phyloP scores from a whole-genome alignment of 2,113 vertebrate genomes.

The Elephantulus edwardii region DNA sequence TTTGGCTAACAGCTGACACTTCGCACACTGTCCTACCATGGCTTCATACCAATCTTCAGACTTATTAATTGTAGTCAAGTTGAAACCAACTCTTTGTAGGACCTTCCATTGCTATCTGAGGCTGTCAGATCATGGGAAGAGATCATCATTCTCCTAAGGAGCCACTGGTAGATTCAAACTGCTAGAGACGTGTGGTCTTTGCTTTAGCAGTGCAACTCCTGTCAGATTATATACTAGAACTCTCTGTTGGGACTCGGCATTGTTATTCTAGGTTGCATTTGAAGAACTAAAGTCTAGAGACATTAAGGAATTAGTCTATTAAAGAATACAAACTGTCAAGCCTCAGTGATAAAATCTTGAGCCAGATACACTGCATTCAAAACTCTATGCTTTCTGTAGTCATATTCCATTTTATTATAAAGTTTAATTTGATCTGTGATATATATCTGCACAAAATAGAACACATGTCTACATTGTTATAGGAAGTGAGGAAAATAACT shows the following conservation, averaged over 20 bases:
- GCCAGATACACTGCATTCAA: background rate
- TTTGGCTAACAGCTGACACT: too few species aligned
- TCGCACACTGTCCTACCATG: too few species aligned
- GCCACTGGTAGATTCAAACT: too few species aligned
- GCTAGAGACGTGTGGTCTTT: too few species aligned
- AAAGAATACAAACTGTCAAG: background rate
- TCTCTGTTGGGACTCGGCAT: background rate
- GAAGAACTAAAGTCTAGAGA: background rate
- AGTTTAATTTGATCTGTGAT: conserved; percentile 21
- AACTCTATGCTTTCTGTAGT: background rate
- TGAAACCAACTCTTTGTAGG: too few species aligned
- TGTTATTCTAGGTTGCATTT: background rate
- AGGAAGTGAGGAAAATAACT: conserved; percentile 62
- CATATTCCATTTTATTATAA: background rate
- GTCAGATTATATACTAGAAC: too few species aligned
- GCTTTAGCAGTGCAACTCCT: too few species aligned
- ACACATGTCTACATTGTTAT: conserved; percentile 20
- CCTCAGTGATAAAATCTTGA: background rate
- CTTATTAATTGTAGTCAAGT: too few species aligned
- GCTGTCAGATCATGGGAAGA: too few species aligned
- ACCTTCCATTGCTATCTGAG: too few species aligned
- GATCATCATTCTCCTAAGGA: too few species aligned
- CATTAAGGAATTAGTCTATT: background rate
- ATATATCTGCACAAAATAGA: conserved; percentile 36
- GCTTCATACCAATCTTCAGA: too few species aligned